Evolutionary conservation across 2,888 invertebrate genomes (phyloP).

Genomic region (Philopedon plagiatum): DNA sequence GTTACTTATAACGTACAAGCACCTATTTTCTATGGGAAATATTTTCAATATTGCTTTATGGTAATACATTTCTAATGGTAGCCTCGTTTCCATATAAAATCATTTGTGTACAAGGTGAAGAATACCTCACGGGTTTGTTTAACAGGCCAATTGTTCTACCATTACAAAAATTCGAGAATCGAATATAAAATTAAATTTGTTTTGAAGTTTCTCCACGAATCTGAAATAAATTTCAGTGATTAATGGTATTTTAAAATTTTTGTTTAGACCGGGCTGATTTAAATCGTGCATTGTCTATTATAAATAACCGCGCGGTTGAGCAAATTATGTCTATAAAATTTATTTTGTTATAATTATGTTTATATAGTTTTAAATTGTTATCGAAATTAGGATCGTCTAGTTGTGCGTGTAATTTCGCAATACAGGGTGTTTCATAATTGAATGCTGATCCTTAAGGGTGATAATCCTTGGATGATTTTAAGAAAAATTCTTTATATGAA

Average conservation of each 20-base stretch:
- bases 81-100: constrained; percentile 31
- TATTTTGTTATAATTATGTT: neutral
- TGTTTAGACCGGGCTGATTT: constrained; percentile 21
- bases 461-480: too few species aligned
- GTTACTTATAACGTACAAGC: constrained; percentile 63
- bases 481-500: too few species aligned
- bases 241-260: constrained; percentile 29
- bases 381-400: too few species aligned
- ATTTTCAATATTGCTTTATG: constrained; percentile 54
- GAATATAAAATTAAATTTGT: constrained; percentile 48
- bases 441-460: too few species aligned
- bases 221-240: constrained; percentile 45
- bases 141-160: constrained; percentile 33
- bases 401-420: too few species aligned
- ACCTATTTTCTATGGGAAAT: constrained; percentile 63
- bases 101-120: constrained; percentile 19
- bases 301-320: constrained; percentile 7
- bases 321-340: neutral
- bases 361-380: neutral
- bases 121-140: constrained; percentile 27
- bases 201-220: constrained; percentile 43
- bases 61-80: constrained; percentile 37
- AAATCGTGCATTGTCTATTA: constrained; percentile 38
- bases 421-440: too few species aligned
- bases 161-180: constrained; percentile 42